Evolutionary conservation across 2,888 invertebrate species (phyloP), one percentile per base, ranked within the genome.

Genomic region (Monopis laevigella): DNA sequence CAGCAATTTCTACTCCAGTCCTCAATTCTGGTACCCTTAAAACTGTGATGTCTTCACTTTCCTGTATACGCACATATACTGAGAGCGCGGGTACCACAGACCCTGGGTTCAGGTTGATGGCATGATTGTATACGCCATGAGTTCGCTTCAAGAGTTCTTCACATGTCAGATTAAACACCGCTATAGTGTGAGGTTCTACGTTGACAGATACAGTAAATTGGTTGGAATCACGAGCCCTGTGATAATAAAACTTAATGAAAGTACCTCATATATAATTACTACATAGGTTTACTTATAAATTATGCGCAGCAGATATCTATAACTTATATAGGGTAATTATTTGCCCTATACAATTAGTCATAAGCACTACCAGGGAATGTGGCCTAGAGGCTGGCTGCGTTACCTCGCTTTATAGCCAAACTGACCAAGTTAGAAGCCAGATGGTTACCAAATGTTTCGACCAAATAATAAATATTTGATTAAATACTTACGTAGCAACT

Each of bases 141-240:
- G 83, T 82, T 2, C 89, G 77, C 12, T 80, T 65, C 36, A 91
- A 62, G 27, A 91, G 54, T 62, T 91, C 88, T 56, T 91, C 88
- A 59, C 92, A 92, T 1, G 84, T 88, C 47, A 90, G 62, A 54
- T 87, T 87, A 62, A 92, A 92, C 1, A 80, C 70, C 0, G 86
- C 87, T 46, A 82, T 84, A 12, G 82, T 82, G 42, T 78, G 65
- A 0, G 87, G 77, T 46, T 86, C 88, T 3, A 90, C 75, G 55
- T 89, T 89, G 29, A 89, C 84, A 0, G 85, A 82, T 1, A 89
- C 86, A 2, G 83, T 83, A 60, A 90, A 89, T 49, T 85, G 82
- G 57, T 88, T 88, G 0, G 89, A 88, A 57, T 89, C 86, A 40
- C 89, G 82, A 1, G 88, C 86, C 56, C 84, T 87, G 51, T 27